Percentiles rank a stretch among this genome's conserved stretches.
These are phyloP conservation scores for Mastomys natalensis DNA, from an alignment of 2,113 vertebrate genomes.

Conservation along the genomic window DNA sequence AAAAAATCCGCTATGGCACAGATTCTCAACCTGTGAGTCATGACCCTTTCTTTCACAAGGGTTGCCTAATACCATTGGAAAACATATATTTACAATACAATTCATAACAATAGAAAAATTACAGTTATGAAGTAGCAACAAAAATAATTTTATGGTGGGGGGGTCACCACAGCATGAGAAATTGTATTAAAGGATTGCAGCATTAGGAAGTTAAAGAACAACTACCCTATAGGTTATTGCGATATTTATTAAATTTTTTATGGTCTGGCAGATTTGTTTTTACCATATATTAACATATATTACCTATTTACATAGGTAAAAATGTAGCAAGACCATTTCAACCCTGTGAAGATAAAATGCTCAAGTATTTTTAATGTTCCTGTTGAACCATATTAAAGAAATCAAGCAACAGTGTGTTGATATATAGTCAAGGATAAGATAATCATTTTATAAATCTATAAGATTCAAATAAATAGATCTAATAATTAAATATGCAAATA, in stretches of 20 bases:
- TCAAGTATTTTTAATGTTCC: neutral
- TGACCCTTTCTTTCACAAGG: neutral
- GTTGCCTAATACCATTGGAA: neutral
- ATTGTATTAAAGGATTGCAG: neutral
- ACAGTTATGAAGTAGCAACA: neutral
- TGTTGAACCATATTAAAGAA: neutral
- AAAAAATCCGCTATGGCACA: too few relatives aligned
- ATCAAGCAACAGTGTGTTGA: neutral
- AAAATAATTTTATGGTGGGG: neutral
- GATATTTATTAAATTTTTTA: neutral
- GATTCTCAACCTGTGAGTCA: too few relatives aligned
- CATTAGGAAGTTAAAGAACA: neutral
- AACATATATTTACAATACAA: neutral
- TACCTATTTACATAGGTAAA: neutral
- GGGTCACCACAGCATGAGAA: neutral
- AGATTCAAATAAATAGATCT: neutral
- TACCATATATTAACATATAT: neutral
- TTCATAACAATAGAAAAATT: neutral
- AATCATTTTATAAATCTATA: neutral
- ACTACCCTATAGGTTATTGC: neutral
- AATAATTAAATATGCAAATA: neutral
- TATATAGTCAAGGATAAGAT: neutral
- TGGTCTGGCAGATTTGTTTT: neutral
- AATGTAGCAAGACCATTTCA: neutral
- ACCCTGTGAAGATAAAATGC: neutral